A percentile compares a stretch with the other conserved stretches of the same genome.
Evolutionary conservation across 2,797 vertebrate genomes (phyloP).

Genomic region (Threskiornis aethiopicus): DNA sequence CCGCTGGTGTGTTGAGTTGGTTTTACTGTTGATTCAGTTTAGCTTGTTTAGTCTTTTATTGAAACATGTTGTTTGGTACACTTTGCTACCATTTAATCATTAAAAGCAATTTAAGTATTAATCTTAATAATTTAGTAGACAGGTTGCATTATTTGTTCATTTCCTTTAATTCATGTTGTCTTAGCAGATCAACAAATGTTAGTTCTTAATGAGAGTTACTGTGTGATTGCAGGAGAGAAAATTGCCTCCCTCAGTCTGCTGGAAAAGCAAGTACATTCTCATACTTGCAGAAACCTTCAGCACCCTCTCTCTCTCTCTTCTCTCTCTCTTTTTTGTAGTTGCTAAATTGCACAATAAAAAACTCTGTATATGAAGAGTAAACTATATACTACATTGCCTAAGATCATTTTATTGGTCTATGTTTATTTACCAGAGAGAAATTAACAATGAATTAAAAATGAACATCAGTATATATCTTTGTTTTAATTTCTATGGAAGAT

Average conservation of each 20-base stretch:
- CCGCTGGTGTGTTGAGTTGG: background rate
- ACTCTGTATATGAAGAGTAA: background rate
- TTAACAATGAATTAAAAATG: background rate
- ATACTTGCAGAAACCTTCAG: background rate
- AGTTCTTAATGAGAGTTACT: background rate
- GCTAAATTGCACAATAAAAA: background rate
- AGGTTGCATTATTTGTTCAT: background rate
- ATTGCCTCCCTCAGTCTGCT: background rate
- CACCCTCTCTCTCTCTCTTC: background rate
- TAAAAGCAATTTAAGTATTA: background rate
- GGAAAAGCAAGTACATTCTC: background rate
- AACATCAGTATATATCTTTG: background rate
- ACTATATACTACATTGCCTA: background rate
- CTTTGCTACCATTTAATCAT: background rate
- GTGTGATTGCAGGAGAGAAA: background rate
- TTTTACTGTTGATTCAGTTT: slow-evolving; percentile 16
- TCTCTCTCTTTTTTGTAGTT: background rate
- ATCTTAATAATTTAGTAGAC: background rate
- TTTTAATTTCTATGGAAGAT: background rate
- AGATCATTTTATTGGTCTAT: background rate
- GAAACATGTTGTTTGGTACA: background rate
- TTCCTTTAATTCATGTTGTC: background rate
- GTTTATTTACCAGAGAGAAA: background rate
- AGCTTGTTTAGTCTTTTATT: background rate
- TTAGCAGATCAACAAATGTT: background rate